Percentiles rank a stretch among this genome's conserved stretches.
Evolutionary conservation across 2,888 invertebrate species (phyloP).

Genomic region (Acleris sparsana): DNA sequence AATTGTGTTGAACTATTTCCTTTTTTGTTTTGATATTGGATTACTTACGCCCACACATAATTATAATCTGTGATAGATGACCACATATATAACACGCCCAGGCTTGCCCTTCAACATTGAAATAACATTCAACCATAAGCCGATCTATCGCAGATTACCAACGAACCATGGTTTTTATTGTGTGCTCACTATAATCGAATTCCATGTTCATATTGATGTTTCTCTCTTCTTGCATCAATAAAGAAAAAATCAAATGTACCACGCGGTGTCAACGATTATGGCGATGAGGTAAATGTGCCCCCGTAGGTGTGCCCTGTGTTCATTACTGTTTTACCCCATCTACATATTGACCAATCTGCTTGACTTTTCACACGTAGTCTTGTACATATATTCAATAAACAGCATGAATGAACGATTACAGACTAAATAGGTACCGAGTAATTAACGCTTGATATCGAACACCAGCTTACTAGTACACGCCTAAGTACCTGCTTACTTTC

Average conservation of each 20-base stretch:
- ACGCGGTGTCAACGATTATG: conserved; percentile 96
- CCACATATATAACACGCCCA: conserved; percentile 2
- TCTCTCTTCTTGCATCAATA: conserved; percentile 85
- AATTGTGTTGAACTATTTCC: too few relatives aligned
- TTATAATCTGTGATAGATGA: conserved; percentile 56
- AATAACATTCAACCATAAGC: conserved; percentile 38
- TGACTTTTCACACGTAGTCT: conserved; percentile 59
- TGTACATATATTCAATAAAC: conserved; percentile 45
- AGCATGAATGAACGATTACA: conserved; percentile 52
- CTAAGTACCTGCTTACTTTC: conserved; percentile 28
- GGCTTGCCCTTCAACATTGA: conserved; percentile 40
- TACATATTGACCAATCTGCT: conserved; percentile 51
- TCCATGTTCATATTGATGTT: conserved; percentile 80
- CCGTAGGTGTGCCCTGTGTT: conserved; percentile 74
- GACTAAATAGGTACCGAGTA: conserved; percentile 41
- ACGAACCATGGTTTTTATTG: conserved; percentile 50
- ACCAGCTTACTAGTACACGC: conserved; percentile 50
- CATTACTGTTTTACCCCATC: conserved; percentile 57
- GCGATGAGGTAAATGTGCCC: conserved; percentile 91
- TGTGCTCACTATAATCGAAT: conserved; percentile 55
- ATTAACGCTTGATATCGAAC: conserved; percentile 45
- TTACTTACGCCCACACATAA: conserved; percentile 47
- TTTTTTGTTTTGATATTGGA: conserved; percentile 41
- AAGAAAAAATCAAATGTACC: conserved; percentile 96
- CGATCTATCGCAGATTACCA: conserved; percentile 55